Percentiles rank a stretch among this genome's conserved stretches.
These are phyloP conservation scores for Pachypeltis micranthus DNA, from an alignment of 1,140 invertebrate genomes.

Conservation along the genomic window DNA sequence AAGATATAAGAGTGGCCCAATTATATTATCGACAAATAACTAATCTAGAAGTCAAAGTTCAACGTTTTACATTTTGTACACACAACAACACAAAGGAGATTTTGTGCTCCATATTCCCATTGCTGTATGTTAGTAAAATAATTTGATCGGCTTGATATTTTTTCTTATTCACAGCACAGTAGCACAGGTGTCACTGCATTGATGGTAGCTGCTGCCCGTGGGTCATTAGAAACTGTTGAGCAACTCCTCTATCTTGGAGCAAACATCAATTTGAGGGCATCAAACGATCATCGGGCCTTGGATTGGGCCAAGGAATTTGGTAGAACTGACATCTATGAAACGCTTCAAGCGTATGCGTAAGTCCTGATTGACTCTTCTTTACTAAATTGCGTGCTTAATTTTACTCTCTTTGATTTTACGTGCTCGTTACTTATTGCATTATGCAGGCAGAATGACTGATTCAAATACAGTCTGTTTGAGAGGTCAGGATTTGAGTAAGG, in stretches of 20 bases:
- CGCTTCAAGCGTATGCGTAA: constrained; percentile 28
- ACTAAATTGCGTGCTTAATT: constrained; percentile 29
- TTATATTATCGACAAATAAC: no score
- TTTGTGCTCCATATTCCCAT: no score
- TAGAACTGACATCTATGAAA: constrained; percentile 43
- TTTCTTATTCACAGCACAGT: constrained; percentile 42
- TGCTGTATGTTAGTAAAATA: no score
- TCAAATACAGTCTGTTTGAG: no score
- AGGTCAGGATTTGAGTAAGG: no score
- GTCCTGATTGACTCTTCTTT: constrained; percentile 11
- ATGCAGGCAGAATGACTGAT: no score
- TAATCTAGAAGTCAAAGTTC: no score
- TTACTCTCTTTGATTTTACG: no score
- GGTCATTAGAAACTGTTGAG: constrained; percentile 48
- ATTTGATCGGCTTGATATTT: constrained; percentile 24
- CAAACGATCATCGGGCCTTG: constrained; percentile 56
- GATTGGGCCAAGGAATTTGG: constrained; percentile 57
- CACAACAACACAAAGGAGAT: no score
- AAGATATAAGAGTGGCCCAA: no score
- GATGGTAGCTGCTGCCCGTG: constrained; percentile 61
- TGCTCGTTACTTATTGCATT: no score
- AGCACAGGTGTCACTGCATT: constrained; percentile 56
- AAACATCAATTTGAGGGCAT: constrained; percentile 49
- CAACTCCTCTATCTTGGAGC: constrained; percentile 59
- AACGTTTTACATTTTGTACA: no score